A percentile compares a stretch with the other conserved stretches of the same genome.
These are phyloP conservation scores for Gryon sp. DNA, from an alignment of 1,140 invertebrate species.

Conservation along the genomic window DNA sequence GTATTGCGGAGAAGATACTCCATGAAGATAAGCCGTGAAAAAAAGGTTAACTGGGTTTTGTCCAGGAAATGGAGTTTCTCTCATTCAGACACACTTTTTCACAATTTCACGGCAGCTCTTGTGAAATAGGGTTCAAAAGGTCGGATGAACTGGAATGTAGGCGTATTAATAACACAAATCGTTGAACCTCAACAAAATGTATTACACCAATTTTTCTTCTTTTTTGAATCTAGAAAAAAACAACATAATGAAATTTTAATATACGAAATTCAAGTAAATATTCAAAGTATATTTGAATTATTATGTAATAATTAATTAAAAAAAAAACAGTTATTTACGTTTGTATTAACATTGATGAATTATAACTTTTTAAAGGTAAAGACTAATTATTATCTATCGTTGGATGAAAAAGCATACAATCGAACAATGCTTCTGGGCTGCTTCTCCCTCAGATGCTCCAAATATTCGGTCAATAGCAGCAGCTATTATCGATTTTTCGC, in stretches of 20 bases:
- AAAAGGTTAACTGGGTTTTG: constrained; percentile 38
- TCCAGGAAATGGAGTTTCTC: constrained; percentile 47
- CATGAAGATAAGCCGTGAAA: constrained; percentile 5
- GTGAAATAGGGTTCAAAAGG: constrained; percentile 35
- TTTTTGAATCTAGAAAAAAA: too few species aligned
- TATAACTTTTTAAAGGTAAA: too few species aligned
- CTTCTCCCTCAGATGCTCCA: constrained; percentile 1
- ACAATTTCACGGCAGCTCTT: constrained; percentile 5
- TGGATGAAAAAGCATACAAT: not conserved
- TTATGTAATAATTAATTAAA: too few species aligned
- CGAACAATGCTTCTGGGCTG: not conserved
- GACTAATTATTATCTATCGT: too few species aligned
- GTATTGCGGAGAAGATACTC: constrained; percentile 15
- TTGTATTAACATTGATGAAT: too few species aligned
- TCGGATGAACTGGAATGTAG: constrained; percentile 15
- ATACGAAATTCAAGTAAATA: too few species aligned
- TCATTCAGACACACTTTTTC: constrained; percentile 31
- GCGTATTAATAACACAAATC: constrained; percentile 7
- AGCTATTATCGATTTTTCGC: constrained; percentile 25
- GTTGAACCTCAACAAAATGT: too few species aligned
- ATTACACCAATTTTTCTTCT: too few species aligned
- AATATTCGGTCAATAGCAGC: constrained; percentile 20
- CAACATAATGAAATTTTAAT: too few species aligned
- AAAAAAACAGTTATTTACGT: not conserved
- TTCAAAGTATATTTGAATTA: too few species aligned